Evolutionary conservation across 2,797 vertebrate genomes (phyloP).

Genomic region (Holocentrus rufus): DNA sequence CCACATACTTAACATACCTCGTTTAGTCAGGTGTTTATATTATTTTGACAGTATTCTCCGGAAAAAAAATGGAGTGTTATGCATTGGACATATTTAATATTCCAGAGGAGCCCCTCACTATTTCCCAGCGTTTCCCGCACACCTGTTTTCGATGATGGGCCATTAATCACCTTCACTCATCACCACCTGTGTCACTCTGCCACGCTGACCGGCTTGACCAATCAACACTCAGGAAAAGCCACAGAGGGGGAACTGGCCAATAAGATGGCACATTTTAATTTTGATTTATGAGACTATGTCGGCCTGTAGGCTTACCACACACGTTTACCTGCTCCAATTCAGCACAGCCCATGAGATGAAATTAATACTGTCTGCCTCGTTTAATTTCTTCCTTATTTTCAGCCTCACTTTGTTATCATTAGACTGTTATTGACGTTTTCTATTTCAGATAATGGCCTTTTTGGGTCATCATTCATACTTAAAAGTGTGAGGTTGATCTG

Average conservation of each 20-base stretch:
- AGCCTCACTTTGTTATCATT: slow-evolving; percentile 61
- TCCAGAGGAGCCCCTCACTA: slow-evolving; percentile 16
- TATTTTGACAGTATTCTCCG: background rate
- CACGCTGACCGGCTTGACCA: slow-evolving; percentile 64
- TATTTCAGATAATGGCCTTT: slow-evolving; percentile 58
- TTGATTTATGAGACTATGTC: slow-evolving; percentile 72
- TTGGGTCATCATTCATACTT: slow-evolving; percentile 64
- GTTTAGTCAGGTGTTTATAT: background rate
- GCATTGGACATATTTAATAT: slow-evolving; percentile 36
- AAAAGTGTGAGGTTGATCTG: slow-evolving; percentile 43
- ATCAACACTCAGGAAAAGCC: slow-evolving; percentile 54
- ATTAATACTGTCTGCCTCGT: slow-evolving; percentile 53
- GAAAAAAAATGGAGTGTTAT: slow-evolving; percentile 5
- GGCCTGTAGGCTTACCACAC: slow-evolving; percentile 36
- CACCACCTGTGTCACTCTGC: slow-evolving; percentile 71
- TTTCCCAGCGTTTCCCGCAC: slow-evolving; percentile 48
- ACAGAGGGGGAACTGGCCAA: slow-evolving; percentile 63
- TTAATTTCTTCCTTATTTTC: slow-evolving; percentile 51
- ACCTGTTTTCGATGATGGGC: slow-evolving; percentile 68
- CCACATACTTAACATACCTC: background rate
- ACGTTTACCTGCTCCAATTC: slow-evolving; percentile 47
- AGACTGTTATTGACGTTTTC: slow-evolving; percentile 61
- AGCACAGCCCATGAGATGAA: slow-evolving; percentile 37
- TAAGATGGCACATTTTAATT: slow-evolving; percentile 63
- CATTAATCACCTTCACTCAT: slow-evolving; percentile 74